A percentile compares a stretch with the other conserved stretches of the same genome.
phyloP scores from a whole-genome alignment of 1,140 invertebrate genomes.

The Rhyacophila brunnea region DNA sequence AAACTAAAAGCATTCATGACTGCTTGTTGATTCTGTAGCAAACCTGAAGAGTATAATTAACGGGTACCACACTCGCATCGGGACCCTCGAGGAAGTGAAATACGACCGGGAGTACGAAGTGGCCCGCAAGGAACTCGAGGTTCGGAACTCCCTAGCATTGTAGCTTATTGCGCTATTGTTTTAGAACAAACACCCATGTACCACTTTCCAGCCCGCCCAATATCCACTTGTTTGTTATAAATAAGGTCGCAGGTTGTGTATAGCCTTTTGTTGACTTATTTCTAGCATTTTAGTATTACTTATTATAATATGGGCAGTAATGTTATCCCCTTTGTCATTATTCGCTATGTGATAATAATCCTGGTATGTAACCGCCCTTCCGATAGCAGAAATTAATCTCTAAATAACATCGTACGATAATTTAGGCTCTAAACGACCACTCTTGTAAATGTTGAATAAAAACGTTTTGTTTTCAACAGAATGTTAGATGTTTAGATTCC shows the following conservation, averaged over 20 bases:
- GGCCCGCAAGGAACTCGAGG: constrained; percentile 88
- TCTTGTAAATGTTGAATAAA: too few relatives aligned
- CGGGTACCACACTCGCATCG: constrained; percentile 84
- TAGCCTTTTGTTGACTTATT: constrained; percentile 33
- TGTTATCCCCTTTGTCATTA: constrained; percentile 14
- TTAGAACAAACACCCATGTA: background rate
- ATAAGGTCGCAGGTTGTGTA: constrained; percentile 35
- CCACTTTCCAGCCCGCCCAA: constrained; percentile 12
- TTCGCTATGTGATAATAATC: constrained; percentile 33
- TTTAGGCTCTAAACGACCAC: too few relatives aligned
- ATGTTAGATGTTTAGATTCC: too few relatives aligned
- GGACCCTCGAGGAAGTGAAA: constrained; percentile 87
- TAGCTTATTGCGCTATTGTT: constrained; percentile 20
- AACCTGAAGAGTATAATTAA: constrained; percentile 81
- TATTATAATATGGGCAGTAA: constrained; percentile 11
- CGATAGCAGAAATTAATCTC: constrained; percentile 32
- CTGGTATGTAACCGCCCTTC: constrained; percentile 33
- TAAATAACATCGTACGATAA: constrained; percentile 9
- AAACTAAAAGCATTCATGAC: constrained; percentile 44
- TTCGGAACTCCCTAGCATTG: constrained; percentile 48
- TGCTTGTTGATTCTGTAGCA: constrained; percentile 61
- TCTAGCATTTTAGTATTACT: constrained; percentile 27
- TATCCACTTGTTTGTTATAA: constrained; percentile 30
- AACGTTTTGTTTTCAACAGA: too few relatives aligned
- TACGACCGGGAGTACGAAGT: constrained; percentile 96